Conservation (phyloP, 2,797 vertebrate genomes). For the Hirundo rustica region DNA sequence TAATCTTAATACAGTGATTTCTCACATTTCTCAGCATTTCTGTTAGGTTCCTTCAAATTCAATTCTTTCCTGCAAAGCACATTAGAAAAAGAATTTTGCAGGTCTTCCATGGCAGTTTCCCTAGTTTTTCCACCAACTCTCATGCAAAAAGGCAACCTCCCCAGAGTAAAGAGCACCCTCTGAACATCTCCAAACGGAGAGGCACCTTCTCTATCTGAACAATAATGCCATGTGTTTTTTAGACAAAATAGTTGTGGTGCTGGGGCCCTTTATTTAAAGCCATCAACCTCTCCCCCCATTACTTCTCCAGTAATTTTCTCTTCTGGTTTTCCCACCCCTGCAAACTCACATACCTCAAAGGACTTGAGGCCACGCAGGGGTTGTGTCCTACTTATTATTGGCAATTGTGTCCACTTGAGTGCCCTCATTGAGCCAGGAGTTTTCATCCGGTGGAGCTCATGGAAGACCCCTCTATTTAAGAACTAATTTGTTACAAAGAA, state of each 20-base stretch:
- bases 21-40: not conserved
- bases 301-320: not conserved
- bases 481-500: conserved; percentile 3
- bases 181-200: not conserved
- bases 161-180: not conserved
- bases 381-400: not conserved
- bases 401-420: not conserved
- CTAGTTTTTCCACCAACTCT: not conserved
- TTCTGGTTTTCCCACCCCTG: not conserved
- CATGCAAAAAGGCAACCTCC: not conserved
- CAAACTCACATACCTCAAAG: not conserved
- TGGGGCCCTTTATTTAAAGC: not conserved
- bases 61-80: not conserved
- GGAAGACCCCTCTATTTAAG: conserved; percentile 13
- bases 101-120: not conserved
- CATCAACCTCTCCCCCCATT: not conserved
- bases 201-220: not conserved
- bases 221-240: too few species aligned
- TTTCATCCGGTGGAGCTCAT: not conserved
- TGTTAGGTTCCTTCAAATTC: not conserved
- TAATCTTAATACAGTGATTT: not conserved
- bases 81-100: not conserved
- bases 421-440: not conserved
- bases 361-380: not conserved
- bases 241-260: not conserved